These are phyloP conservation scores for Catharus bicknelli DNA, from an alignment of 2,113 vertebrate genomes.

Conservation along the genomic window DNA sequence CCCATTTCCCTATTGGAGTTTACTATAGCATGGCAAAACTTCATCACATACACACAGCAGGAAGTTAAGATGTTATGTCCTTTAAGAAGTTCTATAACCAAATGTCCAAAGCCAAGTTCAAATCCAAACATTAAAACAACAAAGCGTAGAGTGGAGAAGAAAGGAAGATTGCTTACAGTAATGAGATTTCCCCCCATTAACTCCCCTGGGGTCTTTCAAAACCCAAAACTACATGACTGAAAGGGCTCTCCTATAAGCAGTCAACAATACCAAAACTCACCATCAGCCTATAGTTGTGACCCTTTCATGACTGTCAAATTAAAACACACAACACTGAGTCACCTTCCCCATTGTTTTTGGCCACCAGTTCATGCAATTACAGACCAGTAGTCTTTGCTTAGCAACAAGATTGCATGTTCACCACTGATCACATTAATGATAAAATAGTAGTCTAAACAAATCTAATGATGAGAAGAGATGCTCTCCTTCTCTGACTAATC, in stretches of 20 bases:
- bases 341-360: neutral
- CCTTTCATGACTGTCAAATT: neutral
- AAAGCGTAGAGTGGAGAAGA: neutral
- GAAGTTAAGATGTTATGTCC: neutral
- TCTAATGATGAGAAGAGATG: neutral
- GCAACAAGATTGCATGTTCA: neutral
- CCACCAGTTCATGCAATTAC: neutral
- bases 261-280: neutral
- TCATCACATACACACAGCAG: neutral
- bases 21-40: neutral
- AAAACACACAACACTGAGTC: neutral
- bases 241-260: neutral
- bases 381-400: neutral
- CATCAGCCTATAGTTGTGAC: neutral
- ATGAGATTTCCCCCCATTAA: neutral
- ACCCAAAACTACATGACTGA: neutral
- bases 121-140: neutral
- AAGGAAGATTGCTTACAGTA: neutral
- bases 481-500: neutral
- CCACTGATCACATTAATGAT: neutral
- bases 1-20: neutral
- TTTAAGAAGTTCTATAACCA: neutral
- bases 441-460: slow-evolving; percentile 12
- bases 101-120: slow-evolving; percentile 4
- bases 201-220: neutral